phyloP scores from a whole-genome alignment of 2,797 vertebrate species.

The Tokudaia muenninki region DNA sequence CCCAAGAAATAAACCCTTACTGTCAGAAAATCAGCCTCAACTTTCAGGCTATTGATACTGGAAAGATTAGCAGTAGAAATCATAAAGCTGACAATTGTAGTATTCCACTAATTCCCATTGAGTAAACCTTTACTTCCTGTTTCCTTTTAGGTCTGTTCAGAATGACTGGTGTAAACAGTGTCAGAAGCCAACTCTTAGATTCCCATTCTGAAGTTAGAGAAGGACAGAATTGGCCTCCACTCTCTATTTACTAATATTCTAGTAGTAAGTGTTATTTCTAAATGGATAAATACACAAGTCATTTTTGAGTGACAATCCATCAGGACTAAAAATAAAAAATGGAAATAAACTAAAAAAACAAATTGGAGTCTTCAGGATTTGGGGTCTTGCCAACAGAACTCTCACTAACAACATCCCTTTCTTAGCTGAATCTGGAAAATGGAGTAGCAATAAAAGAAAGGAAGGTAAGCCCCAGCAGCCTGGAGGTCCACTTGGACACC shows the following conservation, averaged over 20 bases:
- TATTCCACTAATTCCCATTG: not conserved
- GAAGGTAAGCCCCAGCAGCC: not conserved
- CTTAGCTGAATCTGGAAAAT: not conserved
- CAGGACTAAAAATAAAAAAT: not conserved
- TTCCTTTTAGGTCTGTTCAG: not conserved
- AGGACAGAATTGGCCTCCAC: not conserved
- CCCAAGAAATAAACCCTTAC: not conserved
- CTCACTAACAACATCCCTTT: not conserved
- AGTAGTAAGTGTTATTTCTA: not conserved
- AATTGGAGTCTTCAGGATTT: not conserved
- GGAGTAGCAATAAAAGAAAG: not conserved
- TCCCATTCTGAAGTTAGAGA: conserved; percentile 40
- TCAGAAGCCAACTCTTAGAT: not conserved
- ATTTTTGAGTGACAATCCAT: not conserved
- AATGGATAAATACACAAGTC: not conserved
- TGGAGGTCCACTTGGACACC: not conserved
- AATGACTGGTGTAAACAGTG: not conserved
- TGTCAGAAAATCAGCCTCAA: not conserved
- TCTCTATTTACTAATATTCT: not conserved
- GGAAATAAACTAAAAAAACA: not conserved
- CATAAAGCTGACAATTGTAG: not conserved
- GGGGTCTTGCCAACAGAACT: not conserved
- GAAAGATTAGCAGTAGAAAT: conserved; percentile 31
- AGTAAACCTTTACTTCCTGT: conserved; percentile 55
- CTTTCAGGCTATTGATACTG: not conserved